Base-by-base conservation (phyloP, 2,888 invertebrate species). In the Eumacrocentrus americanus region DNA sequence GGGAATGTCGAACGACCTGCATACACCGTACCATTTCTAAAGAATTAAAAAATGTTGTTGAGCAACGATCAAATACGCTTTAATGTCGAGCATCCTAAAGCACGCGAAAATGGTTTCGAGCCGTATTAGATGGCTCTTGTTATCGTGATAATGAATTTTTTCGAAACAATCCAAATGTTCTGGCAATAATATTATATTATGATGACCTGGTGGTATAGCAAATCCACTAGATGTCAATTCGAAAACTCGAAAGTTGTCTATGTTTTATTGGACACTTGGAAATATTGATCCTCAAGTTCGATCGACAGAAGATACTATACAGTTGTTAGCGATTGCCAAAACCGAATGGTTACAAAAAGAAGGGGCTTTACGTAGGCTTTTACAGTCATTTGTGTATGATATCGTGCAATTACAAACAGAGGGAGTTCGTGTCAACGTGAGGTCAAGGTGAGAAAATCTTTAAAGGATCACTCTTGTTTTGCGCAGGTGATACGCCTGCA, bases 111-210 rank as follows among this genome's bases (percentile, higher is more conserved):
- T 37, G 60, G 38, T 58, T 35, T 25, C 37, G 64, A 42, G 58
- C 60, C 0, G 67, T 67, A 6, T 48, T 65, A 18, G 65, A 70
- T 61, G 70, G 69, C 2, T 38, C 23, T 4, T 53, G 59, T 44
- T 71, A 66, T 38, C 61, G 58, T 44, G 48, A 62, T 12, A 67
- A 69, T 44, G 44, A 53, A 23, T 67, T 62, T 50, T 70, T 68
- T 40, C 58, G 57, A 29, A 34, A 42, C 12, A 57, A 66, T 56
- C 53, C 56, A 35, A 65, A 65, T 46, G 58, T 67, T 18, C 38
- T 70, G 12, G 66, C 66, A 16, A 63, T 70, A 23, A 66, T 70
- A 22, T 23, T 70, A 0, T 70, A 70, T 46, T 62, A 63, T 35
- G 69, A 69, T 54, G 61, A 66, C 1, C 50, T 70, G n/a, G n/a